Conservation (phyloP, 2,113 vertebrate genomes). For the Parus major region DNA sequence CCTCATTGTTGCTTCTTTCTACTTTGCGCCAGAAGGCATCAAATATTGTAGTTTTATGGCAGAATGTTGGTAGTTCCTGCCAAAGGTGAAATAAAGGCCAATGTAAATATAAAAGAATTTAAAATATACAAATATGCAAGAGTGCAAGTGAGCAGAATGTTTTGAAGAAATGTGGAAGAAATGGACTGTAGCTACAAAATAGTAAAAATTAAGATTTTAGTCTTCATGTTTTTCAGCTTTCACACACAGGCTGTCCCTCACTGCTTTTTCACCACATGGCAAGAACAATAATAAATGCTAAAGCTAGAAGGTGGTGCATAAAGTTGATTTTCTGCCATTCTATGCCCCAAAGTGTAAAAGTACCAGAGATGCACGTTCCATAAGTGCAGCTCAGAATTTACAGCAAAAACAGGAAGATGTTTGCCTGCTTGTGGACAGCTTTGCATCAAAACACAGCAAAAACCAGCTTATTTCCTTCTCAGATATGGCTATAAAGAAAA, state of each 20-base stretch:
- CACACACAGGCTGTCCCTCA: neutral
- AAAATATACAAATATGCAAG: neutral
- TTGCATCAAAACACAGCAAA: neutral
- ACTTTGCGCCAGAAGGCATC: conserved; percentile 85
- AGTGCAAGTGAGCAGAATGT: neutral
- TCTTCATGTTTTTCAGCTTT: neutral
- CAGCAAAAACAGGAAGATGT: neutral
- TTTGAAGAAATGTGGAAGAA: neutral
- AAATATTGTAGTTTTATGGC: conserved; percentile 75
- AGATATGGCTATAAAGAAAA: conserved; percentile 67
- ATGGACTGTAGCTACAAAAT: neutral
- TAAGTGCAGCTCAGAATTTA: neutral
- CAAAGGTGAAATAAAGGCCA: conserved; percentile 79
- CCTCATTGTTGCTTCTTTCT: conserved; percentile 81
- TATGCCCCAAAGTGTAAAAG: neutral
- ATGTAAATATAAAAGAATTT: conserved; percentile 42
- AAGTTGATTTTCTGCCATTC: neutral
- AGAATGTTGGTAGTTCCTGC: conserved; percentile 85
- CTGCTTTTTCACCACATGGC: neutral
- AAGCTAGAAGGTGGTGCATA: neutral
- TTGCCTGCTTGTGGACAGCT: neutral
- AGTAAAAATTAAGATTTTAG: neutral
- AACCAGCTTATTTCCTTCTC: conserved; percentile 82
- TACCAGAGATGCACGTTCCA: neutral
- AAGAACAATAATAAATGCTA: neutral